Evolutionary conservation across 2,797 vertebrate species (phyloP), one percentile per base, ranked within the genome.

Genomic region (Mormyrops attenuatus): DNA sequence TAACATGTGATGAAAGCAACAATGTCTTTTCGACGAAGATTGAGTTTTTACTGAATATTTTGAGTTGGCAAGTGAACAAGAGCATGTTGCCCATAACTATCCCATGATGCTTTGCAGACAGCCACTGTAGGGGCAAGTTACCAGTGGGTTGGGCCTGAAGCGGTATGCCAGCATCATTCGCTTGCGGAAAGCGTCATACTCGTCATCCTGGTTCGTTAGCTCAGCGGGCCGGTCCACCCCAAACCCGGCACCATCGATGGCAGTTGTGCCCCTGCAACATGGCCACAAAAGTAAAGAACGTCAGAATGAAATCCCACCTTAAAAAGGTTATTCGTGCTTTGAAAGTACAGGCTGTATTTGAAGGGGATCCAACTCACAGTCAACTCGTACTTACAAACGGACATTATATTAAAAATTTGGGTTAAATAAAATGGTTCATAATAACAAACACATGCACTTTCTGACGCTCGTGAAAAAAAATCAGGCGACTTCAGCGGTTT

Each of bases 131-230:
- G 44, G 8, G 1, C 1, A 50, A 90, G 52, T 94, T 94, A 99
- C 98, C 97, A 99, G 90, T 0, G 98, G 98, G 91, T 99, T 99
- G 8, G 98, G 98, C 87, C 98, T 96, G 96, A 99, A 99, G 52
- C 98, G 96, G 91, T 99, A 99, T 0, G 98, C 98, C 47, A 99
- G 95, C 98, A 99, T 99, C 98, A 99, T 99, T 88, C 98, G 96
- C 91, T 99, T 99, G 4, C 98, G 97, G 92, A 97, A 99, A 0
- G 98, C 98, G 50, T 99, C 98, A 0, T 98, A 99, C 92, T 99
- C 98, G 0, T 99, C 98, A 0, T 99, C 98, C 17, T 93, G 95
- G 94, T 97, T 98, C 38, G 91, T 90, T 0, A 99, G 96, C 89
- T 97, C 97, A 0, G 98, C 98, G 0, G 98, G 98, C 6, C 98